These are phyloP conservation scores for Hycleus phaleratus DNA, from an alignment of 1,140 invertebrate species.

Conservation along the genomic window DNA sequence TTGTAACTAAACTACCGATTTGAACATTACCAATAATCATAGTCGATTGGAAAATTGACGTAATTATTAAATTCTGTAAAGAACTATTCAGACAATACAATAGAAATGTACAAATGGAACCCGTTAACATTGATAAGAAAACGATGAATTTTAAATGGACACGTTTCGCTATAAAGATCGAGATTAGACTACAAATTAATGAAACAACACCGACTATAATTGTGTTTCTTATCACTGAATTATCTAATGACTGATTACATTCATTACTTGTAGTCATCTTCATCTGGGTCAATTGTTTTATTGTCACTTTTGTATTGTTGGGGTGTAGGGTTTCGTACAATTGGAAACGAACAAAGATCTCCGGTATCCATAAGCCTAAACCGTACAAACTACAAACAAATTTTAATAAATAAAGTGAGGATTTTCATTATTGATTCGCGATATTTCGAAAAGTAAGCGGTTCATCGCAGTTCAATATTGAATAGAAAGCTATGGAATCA, in stretches of 20 bases:
- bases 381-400: slow-evolving; percentile 52
- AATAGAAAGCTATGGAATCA: no score
- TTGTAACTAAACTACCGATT: slow-evolving; percentile 47
- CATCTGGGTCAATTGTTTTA: slow-evolving; percentile 38
- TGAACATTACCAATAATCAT: slow-evolving; percentile 51
- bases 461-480: no score
- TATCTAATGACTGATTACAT: slow-evolving; percentile 35
- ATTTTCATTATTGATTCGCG: no score
- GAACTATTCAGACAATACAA: slow-evolving; percentile 47
- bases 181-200: slow-evolving; percentile 41
- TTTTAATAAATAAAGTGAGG: no score
- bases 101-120: slow-evolving; percentile 41
- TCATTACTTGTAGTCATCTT: slow-evolving; percentile 10
- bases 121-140: slow-evolving; percentile 44
- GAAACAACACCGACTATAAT: slow-evolving; percentile 44
- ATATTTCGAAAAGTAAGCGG: no score
- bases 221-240: slow-evolving; percentile 44
- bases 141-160: slow-evolving; percentile 31
- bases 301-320: slow-evolving; percentile 39
- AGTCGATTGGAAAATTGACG: slow-evolving; percentile 48
- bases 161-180: slow-evolving; percentile 38
- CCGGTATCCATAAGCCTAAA: slow-evolving; percentile 62
- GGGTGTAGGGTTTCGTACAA: slow-evolving; percentile 43
- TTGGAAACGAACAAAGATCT: slow-evolving; percentile 53
- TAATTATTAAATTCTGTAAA: slow-evolving; percentile 44